Evolutionary conservation across 2,888 invertebrate genomes (phyloP).

Genomic region (Diplolepis rosae): DNA sequence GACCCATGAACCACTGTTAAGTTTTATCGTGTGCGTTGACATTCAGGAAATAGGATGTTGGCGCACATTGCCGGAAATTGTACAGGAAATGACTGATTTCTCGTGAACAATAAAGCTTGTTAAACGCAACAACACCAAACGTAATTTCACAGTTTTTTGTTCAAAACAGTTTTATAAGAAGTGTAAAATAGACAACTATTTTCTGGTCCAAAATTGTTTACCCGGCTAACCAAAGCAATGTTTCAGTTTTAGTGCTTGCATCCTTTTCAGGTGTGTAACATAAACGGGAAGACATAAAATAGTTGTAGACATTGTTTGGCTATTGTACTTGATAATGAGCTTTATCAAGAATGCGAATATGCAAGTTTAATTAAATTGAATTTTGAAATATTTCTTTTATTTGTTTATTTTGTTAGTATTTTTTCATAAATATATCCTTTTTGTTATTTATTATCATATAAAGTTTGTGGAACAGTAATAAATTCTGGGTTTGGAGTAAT

Average conservation of each 20-base stretch:
- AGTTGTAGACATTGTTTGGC: neutral
- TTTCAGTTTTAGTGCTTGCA: neutral
- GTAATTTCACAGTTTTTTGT: neutral
- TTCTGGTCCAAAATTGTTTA: no score
- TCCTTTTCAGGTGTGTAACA: neutral
- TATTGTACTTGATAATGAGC: neutral
- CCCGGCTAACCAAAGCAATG: no score
- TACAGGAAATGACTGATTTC: neutral
- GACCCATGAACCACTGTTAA: neutral
- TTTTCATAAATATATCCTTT: no score
- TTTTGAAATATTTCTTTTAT: neutral
- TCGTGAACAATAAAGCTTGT: neutral
- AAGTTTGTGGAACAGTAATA: neutral
- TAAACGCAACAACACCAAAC: neutral
- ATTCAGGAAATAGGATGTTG: constrained; percentile 12
- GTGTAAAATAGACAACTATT: no score
- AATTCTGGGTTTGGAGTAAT: neutral
- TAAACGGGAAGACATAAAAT: neutral
- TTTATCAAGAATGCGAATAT: neutral
- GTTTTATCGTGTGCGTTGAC: neutral
- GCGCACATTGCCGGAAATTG: neutral
- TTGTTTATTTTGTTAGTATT: no score
- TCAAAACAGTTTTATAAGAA: neutral
- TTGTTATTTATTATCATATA: neutral
- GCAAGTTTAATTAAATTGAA: neutral